phyloP scores from a whole-genome alignment of 2,888 invertebrate genomes.

The Andrena hattorfiana region DNA sequence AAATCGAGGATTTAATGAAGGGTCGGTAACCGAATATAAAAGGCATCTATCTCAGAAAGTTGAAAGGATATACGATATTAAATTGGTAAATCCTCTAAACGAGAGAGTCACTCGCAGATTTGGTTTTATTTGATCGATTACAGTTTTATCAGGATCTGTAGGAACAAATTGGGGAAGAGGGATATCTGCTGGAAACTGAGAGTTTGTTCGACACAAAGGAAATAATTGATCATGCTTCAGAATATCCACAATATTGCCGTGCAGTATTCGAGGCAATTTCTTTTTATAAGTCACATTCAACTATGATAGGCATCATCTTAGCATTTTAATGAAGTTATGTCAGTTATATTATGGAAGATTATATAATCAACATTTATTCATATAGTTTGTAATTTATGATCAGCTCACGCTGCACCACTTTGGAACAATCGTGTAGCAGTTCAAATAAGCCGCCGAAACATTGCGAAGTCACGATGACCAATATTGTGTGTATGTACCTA shows the following conservation, averaged over 20 bases:
- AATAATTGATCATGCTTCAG: neutral
- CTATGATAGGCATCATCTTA: neutral
- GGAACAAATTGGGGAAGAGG: conserved; percentile 33
- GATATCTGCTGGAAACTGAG: conserved; percentile 22
- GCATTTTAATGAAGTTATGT: neutral
- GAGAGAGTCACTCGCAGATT: conserved; percentile 27
- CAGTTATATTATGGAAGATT: neutral
- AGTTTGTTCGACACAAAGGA: conserved; percentile 18
- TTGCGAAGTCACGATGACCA: too few species aligned
- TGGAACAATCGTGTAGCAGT: too few species aligned
- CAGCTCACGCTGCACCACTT: too few species aligned
- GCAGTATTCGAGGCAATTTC: neutral
- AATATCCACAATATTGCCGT: conserved; percentile 1
- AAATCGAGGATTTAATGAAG: conserved; percentile 70
- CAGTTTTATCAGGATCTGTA: conserved; percentile 21
- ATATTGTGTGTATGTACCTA: too few species aligned
- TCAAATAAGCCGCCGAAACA: too few species aligned
- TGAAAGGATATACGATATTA: conserved; percentile 67
- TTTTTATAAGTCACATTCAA: neutral
- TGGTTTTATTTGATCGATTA: conserved; percentile 55
- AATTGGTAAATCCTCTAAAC: conserved; percentile 55
- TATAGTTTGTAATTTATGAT: too few species aligned
- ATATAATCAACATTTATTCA: too few species aligned
- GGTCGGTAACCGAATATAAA: conserved; percentile 64
- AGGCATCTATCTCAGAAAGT: conserved; percentile 61